phyloP scores from a whole-genome alignment of 2,888 invertebrate species.

The Oscheius sp. region DNA sequence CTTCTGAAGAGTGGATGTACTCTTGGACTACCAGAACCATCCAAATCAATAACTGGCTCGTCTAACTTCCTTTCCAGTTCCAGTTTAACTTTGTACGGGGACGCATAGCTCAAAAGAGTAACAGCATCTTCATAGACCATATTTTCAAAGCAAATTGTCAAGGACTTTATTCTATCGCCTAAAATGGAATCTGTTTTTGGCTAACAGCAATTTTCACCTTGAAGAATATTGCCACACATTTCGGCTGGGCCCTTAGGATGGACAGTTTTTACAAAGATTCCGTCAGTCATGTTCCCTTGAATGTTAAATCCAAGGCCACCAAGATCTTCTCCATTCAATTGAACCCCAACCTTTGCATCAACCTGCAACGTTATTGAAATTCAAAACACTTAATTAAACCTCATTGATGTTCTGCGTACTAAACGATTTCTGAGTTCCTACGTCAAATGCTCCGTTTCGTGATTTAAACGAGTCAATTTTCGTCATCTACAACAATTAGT shows the following conservation, averaged over 20 bases:
- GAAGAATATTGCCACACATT: slow-evolving; percentile 82
- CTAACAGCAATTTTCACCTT: no score
- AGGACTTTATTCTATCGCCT: slow-evolving; percentile 87
- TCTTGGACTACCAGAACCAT: slow-evolving; percentile 25
- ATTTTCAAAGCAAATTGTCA: slow-evolving; percentile 86
- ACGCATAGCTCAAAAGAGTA: slow-evolving; percentile 87
- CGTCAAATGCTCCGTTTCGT: slow-evolving; percentile 43
- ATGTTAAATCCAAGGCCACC: slow-evolving; percentile 58
- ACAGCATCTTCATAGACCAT: slow-evolving; percentile 90
- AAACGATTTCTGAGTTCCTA: slow-evolving; percentile 57
- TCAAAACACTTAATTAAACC: slow-evolving; percentile 28
- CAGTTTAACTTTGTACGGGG: slow-evolving; percentile 79
- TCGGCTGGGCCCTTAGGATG: slow-evolving; percentile 86
- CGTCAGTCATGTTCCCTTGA: slow-evolving; percentile 85
- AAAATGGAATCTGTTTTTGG: slow-evolving; percentile 56
- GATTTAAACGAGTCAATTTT: slow-evolving; percentile 60
- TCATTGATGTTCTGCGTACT: slow-evolving; percentile 56
- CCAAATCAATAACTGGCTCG: slow-evolving; percentile 22
- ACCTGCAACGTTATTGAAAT: slow-evolving; percentile 30
- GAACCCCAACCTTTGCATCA: slow-evolving; percentile 52
- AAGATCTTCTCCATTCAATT: slow-evolving; percentile 48
- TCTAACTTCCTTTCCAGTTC: slow-evolving; percentile 51
- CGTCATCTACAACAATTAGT: slow-evolving; percentile 43
- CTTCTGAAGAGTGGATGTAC: slow-evolving; percentile 57
- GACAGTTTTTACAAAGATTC: slow-evolving; percentile 87